Base-by-base conservation (phyloP, 2,797 vertebrate genomes). In the Paratrypauchen microcephalus region DNA sequence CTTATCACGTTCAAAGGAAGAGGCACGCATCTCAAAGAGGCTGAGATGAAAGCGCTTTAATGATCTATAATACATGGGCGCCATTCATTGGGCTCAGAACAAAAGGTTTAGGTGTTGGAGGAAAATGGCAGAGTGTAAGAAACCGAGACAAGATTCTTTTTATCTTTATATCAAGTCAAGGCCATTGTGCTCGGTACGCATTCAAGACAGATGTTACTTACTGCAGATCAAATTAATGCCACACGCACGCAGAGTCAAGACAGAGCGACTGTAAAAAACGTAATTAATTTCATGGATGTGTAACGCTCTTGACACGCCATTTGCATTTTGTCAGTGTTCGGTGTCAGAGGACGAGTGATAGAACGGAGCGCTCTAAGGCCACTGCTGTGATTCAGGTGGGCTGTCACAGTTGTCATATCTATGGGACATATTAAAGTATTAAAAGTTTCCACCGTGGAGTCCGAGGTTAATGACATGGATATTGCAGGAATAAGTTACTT, bases 51-150 rank as follows among this genome's bases (percentile, higher is more conserved):
- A 88, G 86, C 12, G n/a, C 59, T 76, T 83, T 87, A 81, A 88
- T 87, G 76, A 88, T 90, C 78, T 84, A 85, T 87, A 85, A 89
- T 86, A 80, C 82, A 88, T 86, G 81, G 73, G 54, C 16, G 13
- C 70, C 36, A 50, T 81, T 81, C 83, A 71, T 32, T 74, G 77
- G 77, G 66, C 54, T 62, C 56, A 70, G 69, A 80, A 85, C 74
- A 78, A 79, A 73, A 75, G 78, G 63, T 72, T 75, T 62, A 32
- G 64, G 63, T 70, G 71, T 73, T 58, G 64, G 60, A 66, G 65
- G 45, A 30, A 62, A 36, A 70, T 0, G 13, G 65, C 32, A 57
- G 39, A 68, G n/a, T 7, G 66, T 30, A 57, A 78, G 72, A 68
- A 79, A 78, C 67, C 6, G 4, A 81, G 65, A 69, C 24, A 28